Evolutionary conservation across 2,888 invertebrate genomes (phyloP).

Genomic region (Monopis laevigella): DNA sequence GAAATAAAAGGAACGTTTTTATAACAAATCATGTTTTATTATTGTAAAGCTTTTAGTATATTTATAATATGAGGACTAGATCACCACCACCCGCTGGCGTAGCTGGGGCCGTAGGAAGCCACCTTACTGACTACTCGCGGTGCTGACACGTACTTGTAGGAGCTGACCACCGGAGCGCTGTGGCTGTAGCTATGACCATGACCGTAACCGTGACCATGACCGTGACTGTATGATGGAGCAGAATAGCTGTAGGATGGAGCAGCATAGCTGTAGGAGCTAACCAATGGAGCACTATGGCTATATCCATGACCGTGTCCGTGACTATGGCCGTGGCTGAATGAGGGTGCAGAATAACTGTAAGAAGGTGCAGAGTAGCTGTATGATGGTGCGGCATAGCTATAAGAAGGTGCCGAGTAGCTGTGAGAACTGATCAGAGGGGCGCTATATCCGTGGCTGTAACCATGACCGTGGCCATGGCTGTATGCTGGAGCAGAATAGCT

Average conservation of each 20-base stretch:
- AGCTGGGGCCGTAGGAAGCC: constrained; percentile 23
- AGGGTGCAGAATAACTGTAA: constrained; percentile 14
- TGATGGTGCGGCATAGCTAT: background rate
- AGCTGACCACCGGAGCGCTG: constrained; percentile 14
- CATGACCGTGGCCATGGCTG: background rate
- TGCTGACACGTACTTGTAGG: constrained; percentile 13
- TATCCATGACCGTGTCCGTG: constrained; percentile 16
- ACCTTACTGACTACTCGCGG: constrained; percentile 25
- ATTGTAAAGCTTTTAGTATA: too few species aligned
- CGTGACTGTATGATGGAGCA: background rate
- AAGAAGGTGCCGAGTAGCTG: constrained; percentile 14
- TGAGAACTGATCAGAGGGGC: constrained; percentile 8
- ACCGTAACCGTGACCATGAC: constrained; percentile 19
- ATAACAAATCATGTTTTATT: too few species aligned
- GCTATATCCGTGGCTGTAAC: constrained; percentile 12
- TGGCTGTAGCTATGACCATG: constrained; percentile 15
- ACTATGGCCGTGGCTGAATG: constrained; percentile 12
- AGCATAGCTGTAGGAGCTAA: background rate
- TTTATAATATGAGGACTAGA: too few species aligned
- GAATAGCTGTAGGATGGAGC: background rate
- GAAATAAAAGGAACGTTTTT: too few species aligned
- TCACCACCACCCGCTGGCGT: constrained; percentile 8
- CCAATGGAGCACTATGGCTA: too few species aligned
- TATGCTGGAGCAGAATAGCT: constrained; percentile 15
- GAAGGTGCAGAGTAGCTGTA: constrained; percentile 14